Percentiles rank a stretch among this genome's conserved stretches.
phyloP scores from a whole-genome alignment of 2,888 invertebrate genomes.

The Perizoma affinitatum region DNA sequence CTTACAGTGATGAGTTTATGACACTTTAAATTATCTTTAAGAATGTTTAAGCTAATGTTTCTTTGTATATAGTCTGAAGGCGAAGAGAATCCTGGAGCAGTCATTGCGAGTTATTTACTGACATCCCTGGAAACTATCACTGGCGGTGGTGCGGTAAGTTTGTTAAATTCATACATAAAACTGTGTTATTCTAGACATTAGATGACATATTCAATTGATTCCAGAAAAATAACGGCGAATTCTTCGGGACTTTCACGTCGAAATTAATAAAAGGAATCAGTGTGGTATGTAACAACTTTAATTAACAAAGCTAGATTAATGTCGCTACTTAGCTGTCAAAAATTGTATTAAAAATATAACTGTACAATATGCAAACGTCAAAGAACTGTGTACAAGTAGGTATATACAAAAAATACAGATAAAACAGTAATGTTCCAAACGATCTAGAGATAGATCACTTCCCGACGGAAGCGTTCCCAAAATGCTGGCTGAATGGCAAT shows the following conservation, averaged over 20 bases:
- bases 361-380: too few species aligned
- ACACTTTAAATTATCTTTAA: not conserved
- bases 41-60: conserved; percentile 4
- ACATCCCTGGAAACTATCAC: conserved; percentile 75
- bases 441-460: too few species aligned
- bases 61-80: conserved; percentile 67
- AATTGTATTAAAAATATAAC: too few species aligned
- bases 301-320: too few species aligned
- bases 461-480: too few species aligned
- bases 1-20: too few species aligned
- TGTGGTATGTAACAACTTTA: conserved; percentile 57
- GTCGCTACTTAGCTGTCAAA: too few species aligned
- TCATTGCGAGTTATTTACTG: conserved; percentile 70
- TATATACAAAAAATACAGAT: too few species aligned
- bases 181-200: not conserved
- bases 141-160: conserved; percentile 77
- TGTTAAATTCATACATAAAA: not conserved
- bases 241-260: conserved; percentile 73
- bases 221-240: conserved; percentile 78
- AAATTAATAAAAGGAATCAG: conserved; percentile 74
- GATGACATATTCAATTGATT: conserved; percentile 15
- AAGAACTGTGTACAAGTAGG: too few species aligned
- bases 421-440: too few species aligned
- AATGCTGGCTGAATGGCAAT: too few species aligned
- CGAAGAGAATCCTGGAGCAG: conserved; percentile 71